These are phyloP conservation scores for Rotaria sp. DNA, from an alignment of 2,888 invertebrate genomes.

Conservation along the genomic window DNA sequence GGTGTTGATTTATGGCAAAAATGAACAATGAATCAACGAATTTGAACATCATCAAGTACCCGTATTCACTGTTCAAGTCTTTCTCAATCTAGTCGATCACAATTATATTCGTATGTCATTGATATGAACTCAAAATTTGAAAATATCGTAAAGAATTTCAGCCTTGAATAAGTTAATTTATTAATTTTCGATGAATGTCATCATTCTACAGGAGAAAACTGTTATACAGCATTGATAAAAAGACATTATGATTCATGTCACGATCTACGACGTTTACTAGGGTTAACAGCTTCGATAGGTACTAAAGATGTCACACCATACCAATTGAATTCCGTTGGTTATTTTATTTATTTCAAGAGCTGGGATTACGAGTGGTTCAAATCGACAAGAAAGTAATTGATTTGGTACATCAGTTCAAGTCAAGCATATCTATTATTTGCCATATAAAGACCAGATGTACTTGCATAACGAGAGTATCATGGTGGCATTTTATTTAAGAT, in stretches of 20 bases:
- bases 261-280: slow-evolving; percentile 68
- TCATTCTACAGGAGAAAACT: slow-evolving; percentile 68
- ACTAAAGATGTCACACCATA: slow-evolving; percentile 61
- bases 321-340: not conserved
- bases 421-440: not conserved
- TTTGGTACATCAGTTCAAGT: not conserved
- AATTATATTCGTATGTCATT: slow-evolving; percentile 7
- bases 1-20: not conserved
- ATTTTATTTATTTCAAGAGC: not conserved
- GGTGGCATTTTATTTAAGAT: not conserved
- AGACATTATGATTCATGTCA: slow-evolving; percentile 44
- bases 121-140: too few species aligned
- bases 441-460: not conserved
- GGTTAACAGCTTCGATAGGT: slow-evolving; percentile 78
- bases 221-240: slow-evolving; percentile 68
- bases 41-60: slow-evolving; percentile 63
- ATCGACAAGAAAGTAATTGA: slow-evolving; percentile 3
- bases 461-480: not conserved
- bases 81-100: slow-evolving; percentile 66
- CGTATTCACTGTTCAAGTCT: slow-evolving; percentile 75
- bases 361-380: not conserved
- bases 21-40: slow-evolving; percentile 51
- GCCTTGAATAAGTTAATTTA: slow-evolving; percentile 64
- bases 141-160: not conserved
- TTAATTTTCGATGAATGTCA: slow-evolving; percentile 92